These are phyloP conservation scores for Macquaria ambigua DNA, from an alignment of 2,113 vertebrate genomes.

Conservation along the genomic window DNA sequence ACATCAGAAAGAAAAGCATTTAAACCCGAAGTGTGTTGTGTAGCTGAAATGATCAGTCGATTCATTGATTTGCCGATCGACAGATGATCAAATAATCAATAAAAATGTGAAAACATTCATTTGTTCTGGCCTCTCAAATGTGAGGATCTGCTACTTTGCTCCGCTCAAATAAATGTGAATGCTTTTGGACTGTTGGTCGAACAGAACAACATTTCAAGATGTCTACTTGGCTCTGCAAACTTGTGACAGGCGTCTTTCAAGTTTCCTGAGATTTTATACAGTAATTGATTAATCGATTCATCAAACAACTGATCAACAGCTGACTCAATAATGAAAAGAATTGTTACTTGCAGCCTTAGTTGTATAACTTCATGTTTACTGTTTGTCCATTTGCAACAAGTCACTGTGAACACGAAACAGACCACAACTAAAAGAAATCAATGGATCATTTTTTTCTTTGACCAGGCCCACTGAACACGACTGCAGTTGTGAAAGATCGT, in stretches of 20 bases:
- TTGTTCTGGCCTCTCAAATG: neutral
- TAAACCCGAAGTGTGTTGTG: neutral
- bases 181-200: neutral
- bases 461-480: neutral
- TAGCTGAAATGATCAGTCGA: neutral
- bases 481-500: neutral
- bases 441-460: neutral
- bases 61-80: neutral
- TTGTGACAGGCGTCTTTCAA: neutral
- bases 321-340: neutral
- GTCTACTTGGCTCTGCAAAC: neutral
- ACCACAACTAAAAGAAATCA: neutral
- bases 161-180: no score
- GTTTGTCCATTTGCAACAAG: neutral
- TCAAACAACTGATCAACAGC: no score
- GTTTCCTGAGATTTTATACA: no score
- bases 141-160: neutral
- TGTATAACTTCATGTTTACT: neutral
- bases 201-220: neutral
- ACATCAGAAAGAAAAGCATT: neutral
- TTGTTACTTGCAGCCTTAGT: no score
- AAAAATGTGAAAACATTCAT: neutral
- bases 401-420: neutral
- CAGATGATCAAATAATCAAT: neutral
- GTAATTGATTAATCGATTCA: no score